These are phyloP conservation scores for Petrolisthes cinctipes DNA, from an alignment of 2,888 invertebrate species.

Conservation along the genomic window DNA sequence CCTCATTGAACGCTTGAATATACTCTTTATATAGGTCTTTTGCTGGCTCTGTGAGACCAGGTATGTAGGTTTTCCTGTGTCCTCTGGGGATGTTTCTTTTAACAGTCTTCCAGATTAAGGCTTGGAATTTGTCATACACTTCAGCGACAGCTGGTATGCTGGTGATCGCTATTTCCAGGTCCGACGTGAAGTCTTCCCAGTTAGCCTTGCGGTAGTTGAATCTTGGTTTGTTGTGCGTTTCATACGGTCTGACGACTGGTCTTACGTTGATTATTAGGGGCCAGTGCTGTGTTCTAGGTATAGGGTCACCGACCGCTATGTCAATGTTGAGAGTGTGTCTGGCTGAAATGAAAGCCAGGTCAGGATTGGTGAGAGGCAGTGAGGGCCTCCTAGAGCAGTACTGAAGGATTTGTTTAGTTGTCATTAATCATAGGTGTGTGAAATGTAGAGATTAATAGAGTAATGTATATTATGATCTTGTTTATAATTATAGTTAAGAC, in stretches of 20 bases:
- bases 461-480: no score
- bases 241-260: constrained; percentile 6
- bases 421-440: no score
- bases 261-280: background rate
- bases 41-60: constrained; percentile 1
- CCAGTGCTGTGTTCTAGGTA: background rate
- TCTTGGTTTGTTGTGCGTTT: constrained; percentile 5
- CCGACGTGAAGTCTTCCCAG: constrained; percentile 3
- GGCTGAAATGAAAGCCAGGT: constrained; percentile 1
- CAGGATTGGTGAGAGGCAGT: no score
- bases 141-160: background rate
- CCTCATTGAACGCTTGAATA: constrained; percentile 24
- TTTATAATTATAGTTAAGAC: no score
- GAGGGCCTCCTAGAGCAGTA: no score
- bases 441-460: no score
- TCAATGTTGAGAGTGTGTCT: background rate
- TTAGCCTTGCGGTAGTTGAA: constrained; percentile 17
- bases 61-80: constrained; percentile 20
- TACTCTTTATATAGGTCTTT: constrained; percentile 19
- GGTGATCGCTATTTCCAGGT: background rate
- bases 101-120: constrained; percentile 9
- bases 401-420: no score
- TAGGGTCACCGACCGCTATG: background rate
- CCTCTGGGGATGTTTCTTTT: constrained; percentile 17
- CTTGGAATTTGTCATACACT: constrained; percentile 8